Percentiles rank a stretch among this genome's conserved stretches.
These are phyloP conservation scores for Baryphthengus martii DNA, from an alignment of 2,113 vertebrate species.

Conservation along the genomic window DNA sequence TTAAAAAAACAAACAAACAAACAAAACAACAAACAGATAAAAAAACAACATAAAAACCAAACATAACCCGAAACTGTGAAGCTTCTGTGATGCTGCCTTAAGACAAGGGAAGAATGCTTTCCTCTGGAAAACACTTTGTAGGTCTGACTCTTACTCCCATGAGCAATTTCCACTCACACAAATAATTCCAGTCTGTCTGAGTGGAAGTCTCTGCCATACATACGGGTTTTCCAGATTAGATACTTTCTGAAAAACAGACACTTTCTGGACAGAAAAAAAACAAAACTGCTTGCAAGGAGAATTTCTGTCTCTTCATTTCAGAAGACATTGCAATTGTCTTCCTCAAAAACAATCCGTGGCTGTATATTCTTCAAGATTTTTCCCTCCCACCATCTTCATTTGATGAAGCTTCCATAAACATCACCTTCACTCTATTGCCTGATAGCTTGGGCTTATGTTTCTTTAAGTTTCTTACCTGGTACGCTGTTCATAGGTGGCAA, in stretches of 20 bases:
- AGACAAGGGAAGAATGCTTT: not conserved
- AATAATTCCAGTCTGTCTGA: not conserved
- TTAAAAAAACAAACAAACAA: not conserved
- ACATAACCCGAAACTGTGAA: no score
- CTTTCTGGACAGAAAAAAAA: not conserved
- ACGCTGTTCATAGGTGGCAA: conserved; percentile 91
- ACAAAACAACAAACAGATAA: not conserved
- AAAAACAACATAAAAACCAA: not conserved
- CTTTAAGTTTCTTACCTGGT: conserved; percentile 77
- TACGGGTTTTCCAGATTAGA: not conserved
- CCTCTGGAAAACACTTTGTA: not conserved
- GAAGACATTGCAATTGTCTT: not conserved
- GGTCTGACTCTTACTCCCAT: not conserved
- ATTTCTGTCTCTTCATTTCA: not conserved
- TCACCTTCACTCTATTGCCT: not conserved
- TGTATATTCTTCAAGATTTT: not conserved
- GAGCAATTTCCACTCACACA: not conserved
- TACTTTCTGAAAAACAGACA: not conserved
- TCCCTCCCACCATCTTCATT: not conserved
- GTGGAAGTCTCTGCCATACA: not conserved
- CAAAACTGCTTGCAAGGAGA: not conserved
- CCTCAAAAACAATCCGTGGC: not conserved
- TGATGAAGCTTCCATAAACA: not conserved
- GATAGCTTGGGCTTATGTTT: not conserved
- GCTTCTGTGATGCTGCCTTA: not conserved